Conservation (phyloP, 1,140 invertebrate genomes). For the Dreissena polymorpha region DNA sequence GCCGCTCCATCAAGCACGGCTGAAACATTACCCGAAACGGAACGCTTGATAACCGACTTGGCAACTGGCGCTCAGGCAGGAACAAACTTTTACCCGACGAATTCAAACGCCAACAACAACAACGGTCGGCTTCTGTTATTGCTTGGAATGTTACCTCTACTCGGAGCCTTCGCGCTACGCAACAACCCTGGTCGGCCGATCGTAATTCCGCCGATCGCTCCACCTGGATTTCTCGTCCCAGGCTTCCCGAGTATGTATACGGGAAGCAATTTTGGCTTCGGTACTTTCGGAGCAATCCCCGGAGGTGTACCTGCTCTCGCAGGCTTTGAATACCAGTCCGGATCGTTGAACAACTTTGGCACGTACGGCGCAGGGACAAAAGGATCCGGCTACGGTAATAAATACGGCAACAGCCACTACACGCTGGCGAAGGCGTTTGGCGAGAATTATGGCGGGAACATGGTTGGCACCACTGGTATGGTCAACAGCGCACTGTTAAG, state of each 20-base stretch:
- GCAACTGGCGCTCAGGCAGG: neutral
- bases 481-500: neutral
- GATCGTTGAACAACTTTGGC: neutral
- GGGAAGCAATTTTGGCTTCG: slow-evolving; percentile 16
- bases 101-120: neutral
- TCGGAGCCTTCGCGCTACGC: slow-evolving; percentile 14
- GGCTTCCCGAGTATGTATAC: neutral
- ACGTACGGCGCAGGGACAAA: neutral
- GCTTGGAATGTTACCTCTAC: slow-evolving; percentile 24
- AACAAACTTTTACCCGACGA: neutral
- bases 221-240: neutral
- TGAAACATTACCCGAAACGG: neutral
- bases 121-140: slow-evolving; percentile 13
- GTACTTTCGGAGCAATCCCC: slow-evolving; percentile 11
- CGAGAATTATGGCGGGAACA: neutral
- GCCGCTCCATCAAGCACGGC: neutral
- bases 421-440: neutral
- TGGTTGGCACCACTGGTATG: neutral
- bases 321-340: neutral
- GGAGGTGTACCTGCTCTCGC: neutral
- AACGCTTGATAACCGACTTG: slow-evolving; percentile 5
- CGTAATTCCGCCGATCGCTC: neutral
- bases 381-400: neutral
- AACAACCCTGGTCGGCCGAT: neutral
- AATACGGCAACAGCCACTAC: neutral